Base-by-base conservation (phyloP, 2,888 invertebrate species). In the Creontiades dilutus region DNA sequence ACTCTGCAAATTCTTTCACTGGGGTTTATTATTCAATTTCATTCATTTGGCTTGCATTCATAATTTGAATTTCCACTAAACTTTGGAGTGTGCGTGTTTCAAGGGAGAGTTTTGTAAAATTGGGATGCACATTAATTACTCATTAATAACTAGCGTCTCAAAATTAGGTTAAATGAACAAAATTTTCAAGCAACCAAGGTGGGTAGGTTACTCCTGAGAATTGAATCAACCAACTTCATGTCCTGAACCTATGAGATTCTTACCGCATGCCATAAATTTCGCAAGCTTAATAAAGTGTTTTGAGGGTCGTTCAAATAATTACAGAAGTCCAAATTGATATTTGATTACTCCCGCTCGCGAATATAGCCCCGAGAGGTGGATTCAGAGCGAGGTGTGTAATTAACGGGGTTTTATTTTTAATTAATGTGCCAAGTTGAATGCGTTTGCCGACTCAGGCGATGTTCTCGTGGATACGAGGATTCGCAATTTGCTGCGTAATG, bases 381-480 rank as follows among this genome's bases (percentile, higher is more conserved):
- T 57, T 57, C 16, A 57, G 37, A 37, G 57, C 16, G 52, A 57
- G 57, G 16, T 57, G 57, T n/a, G 57, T 57, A 57, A 57, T 57
- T 57, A 57, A n/a, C 57, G 16, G 11, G 52, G 2, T 52, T 52
- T 52, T 52, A 14, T n/a, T 57, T 57, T 57, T n/a, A 57, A 57
- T 57, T 57, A 14, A n/a, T n/a, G 57, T 57, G n/a, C 57, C 5
- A 57, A 57, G n/a, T n/a, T 57, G 57, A 57, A 16, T 16, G 57
- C 57, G 57, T 57, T 57, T 57, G 57, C 57, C 57, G 57, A 57
- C 57, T 57, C 57, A 57, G 57, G 57, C n/a, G 57, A n/a, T 57
- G 16, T 16, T 57, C 57, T n/a, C n/a, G n/a, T 13, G 16, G 52
- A 16, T 52, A 11, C 57, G n/a, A 57, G 57, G 57, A 57, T n/a